Conservation (phyloP, 37 sponge, comb jelly and placozoan genomes). For the Crambe crambe region DNA sequence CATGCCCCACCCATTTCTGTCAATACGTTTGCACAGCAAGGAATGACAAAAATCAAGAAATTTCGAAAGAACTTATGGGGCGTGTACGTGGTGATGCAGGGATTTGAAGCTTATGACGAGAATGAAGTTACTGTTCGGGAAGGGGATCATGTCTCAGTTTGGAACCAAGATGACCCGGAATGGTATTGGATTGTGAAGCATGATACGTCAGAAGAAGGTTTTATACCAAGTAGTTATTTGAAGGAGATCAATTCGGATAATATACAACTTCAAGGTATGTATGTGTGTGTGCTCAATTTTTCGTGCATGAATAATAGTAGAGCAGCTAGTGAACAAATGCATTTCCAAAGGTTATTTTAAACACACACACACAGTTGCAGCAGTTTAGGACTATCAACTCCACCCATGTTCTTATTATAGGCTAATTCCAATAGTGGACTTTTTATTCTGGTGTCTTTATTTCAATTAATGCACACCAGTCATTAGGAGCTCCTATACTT, state of each 20-base stretch:
- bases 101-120: conserved; percentile 62
- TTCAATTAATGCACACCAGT: too few species aligned
- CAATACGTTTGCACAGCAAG: neutral
- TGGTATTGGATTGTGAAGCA: conserved; percentile 84
- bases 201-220: conserved; percentile 66
- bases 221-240: conserved; percentile 65
- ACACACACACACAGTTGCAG: too few species aligned
- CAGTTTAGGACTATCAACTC: too few species aligned
- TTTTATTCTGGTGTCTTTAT: too few species aligned
- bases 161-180: conserved; percentile 76
- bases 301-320: too few species aligned
- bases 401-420: neutral
- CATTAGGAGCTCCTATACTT: too few species aligned
- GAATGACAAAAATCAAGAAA: conserved; percentile 20
- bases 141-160: conserved; percentile 76
- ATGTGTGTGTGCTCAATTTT: too few species aligned
- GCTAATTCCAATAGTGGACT: neutral
- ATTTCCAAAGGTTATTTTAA: too few species aligned
- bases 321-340: too few species aligned
- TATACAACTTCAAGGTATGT: too few species aligned
- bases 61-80: conserved; percentile 81
- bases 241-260: conserved; percentile 31
- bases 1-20: neutral
- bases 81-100: conserved; percentile 42
- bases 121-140: conserved; percentile 61